Evolutionary conservation across 2,888 invertebrate genomes (phyloP).

Genomic region (Amorpha juglandis): DNA sequence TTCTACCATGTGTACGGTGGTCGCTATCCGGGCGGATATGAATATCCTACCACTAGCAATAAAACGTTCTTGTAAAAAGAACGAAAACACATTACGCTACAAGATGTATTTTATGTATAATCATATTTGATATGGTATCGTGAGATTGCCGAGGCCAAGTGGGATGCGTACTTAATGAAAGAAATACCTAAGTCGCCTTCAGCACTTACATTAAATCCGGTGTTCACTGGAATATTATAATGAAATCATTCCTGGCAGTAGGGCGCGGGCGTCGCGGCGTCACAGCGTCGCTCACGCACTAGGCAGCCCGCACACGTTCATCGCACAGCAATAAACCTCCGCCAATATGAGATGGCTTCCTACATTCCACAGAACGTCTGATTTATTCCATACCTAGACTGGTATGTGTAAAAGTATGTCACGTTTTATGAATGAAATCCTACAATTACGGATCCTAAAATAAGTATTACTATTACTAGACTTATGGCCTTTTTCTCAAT

Average conservation of each 20-base stretch:
- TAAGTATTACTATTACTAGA: too few species aligned
- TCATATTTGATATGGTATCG: too few species aligned
- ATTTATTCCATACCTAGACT: conserved; percentile 18
- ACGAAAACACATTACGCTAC: too few species aligned
- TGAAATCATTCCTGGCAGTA: conserved; percentile 21
- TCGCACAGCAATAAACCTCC: conserved; percentile 42
- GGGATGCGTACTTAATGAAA: neutral
- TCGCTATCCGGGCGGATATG: too few species aligned
- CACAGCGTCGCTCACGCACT: conserved; percentile 38
- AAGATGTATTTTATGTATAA: too few species aligned
- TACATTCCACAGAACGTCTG: conserved; percentile 41
- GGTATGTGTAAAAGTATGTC: neutral
- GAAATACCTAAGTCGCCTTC: neutral
- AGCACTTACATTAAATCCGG: neutral
- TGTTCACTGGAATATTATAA: conserved; percentile 4
- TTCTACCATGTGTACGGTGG: too few species aligned
- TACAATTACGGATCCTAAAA: too few species aligned
- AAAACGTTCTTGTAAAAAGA: too few species aligned
- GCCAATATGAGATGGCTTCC: conserved; percentile 43
- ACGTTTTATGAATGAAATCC: neutral
- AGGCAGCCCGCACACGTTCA: conserved; percentile 39
- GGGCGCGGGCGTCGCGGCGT: too few species aligned
- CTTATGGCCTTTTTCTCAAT: too few species aligned
- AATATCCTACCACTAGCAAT: too few species aligned
- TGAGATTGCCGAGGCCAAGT: too few species aligned